Conservation (phyloP, 2,797 vertebrate species). For the Artibeus lituratus region DNA sequence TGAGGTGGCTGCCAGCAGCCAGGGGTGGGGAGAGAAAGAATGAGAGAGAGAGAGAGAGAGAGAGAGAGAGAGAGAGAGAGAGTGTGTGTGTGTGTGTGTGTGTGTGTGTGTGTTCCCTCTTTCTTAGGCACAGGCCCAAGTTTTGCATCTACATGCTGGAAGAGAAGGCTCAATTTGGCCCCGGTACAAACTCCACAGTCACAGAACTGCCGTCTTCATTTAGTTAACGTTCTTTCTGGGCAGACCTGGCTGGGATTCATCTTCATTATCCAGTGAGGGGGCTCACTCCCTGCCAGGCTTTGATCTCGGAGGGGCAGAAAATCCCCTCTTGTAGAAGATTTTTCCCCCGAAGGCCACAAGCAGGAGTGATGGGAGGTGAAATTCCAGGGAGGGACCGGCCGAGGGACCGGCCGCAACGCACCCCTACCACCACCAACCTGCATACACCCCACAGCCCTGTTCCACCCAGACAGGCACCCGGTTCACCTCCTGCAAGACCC, state of each 20-base stretch:
- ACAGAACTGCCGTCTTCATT: constrained; percentile 81
- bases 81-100: too few species aligned
- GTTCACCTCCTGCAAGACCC: neutral
- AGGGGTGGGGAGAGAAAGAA: too few species aligned
- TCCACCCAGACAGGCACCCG: neutral
- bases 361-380: neutral
- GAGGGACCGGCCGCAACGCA: neutral
- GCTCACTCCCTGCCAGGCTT: constrained; percentile 68
- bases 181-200: constrained; percentile 79
- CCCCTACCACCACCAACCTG: neutral
- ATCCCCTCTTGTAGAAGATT: constrained; percentile 68
- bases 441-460: neutral
- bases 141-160: constrained; percentile 77
- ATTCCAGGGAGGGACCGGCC: neutral
- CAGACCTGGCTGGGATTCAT: constrained; percentile 81
- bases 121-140: constrained; percentile 76
- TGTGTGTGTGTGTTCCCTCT: neutral
- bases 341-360: constrained; percentile 66
- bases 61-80: too few species aligned
- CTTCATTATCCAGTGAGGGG: constrained; percentile 80
- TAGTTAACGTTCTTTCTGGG: constrained; percentile 78
- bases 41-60: too few species aligned
- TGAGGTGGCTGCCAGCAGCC: neutral
- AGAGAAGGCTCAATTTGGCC: constrained; percentile 81
- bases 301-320: constrained; percentile 73